Evolutionary conservation across 1,140 invertebrate genomes (phyloP).

Genomic region (Macrocentrus cingulum): DNA sequence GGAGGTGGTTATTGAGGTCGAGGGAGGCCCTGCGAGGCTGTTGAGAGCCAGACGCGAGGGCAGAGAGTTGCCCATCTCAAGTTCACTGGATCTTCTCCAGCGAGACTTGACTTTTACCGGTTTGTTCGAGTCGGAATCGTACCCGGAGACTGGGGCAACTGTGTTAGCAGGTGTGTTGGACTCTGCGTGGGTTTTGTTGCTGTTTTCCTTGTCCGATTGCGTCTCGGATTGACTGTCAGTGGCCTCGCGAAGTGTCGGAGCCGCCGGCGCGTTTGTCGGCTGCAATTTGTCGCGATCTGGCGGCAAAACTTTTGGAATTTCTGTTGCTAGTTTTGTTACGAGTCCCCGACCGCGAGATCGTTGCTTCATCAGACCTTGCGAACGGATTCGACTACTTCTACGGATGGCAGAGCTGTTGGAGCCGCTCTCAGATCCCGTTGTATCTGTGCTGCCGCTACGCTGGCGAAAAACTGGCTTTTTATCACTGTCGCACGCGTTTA

Average conservation of each 20-base stretch:
- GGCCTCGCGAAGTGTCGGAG: constrained; percentile 18
- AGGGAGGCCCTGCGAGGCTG: background rate
- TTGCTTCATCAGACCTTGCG: constrained; percentile 55
- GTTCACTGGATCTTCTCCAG: constrained; percentile 80
- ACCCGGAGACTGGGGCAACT: constrained; percentile 41
- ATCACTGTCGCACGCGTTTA: constrained; percentile 38
- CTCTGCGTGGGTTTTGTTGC: constrained; percentile 40
- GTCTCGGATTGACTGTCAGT: constrained; percentile 39
- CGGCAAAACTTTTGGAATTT: constrained; percentile 39
- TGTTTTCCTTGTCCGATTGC: constrained; percentile 46
- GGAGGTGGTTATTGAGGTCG: constrained; percentile 51
- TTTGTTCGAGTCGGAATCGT: constrained; percentile 62
- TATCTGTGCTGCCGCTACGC: constrained; percentile 54
- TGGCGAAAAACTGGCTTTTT: constrained; percentile 48
- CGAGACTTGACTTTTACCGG: constrained; percentile 84
- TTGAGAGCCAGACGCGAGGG: constrained; percentile 22
- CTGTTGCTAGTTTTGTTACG: constrained; percentile 48
- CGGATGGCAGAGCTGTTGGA: constrained; percentile 55
- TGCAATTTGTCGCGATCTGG: background rate
- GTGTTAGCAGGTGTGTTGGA: constrained; percentile 34
- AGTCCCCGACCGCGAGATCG: constrained; percentile 51
- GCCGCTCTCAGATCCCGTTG: constrained; percentile 53
- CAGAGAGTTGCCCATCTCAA: constrained; percentile 69
- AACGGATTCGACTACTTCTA: constrained; percentile 55
- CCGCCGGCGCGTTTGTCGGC: background rate